phyloP scores from a whole-genome alignment of 2,797 vertebrate species.

The Neopelma chrysocephalum region DNA sequence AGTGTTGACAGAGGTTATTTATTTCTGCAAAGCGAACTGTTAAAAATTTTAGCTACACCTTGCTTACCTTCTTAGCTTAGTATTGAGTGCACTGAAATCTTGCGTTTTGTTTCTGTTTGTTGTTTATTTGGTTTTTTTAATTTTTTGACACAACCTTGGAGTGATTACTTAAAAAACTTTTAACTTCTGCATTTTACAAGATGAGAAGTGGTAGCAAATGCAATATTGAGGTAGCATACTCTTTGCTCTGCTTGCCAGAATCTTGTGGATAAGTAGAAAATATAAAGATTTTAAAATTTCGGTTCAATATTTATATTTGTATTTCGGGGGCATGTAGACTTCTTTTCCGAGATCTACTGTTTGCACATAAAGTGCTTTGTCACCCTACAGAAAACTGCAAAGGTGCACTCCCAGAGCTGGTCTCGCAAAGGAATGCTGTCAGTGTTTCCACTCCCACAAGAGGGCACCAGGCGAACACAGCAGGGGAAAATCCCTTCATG shows the following conservation, averaged over 20 bases:
- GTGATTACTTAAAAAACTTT: not conserved
- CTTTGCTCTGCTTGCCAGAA: not conserved
- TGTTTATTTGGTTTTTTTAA: not conserved
- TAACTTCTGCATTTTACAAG: not conserved
- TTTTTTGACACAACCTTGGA: not conserved
- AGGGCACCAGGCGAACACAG: not conserved
- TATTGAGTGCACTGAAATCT: not conserved
- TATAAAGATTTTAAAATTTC: not conserved
- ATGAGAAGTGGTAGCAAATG: not conserved
- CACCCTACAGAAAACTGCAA: not conserved
- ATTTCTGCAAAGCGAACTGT: not conserved
- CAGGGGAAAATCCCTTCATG: not conserved
- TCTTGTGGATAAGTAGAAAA: not conserved
- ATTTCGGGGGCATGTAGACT: not conserved
- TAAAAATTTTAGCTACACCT: not conserved
- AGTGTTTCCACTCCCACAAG: not conserved
- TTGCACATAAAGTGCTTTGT: not conserved
- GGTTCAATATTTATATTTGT: not conserved
- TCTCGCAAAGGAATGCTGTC: not conserved
- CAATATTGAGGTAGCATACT: not conserved
- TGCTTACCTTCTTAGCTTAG: not conserved
- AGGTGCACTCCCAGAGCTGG: rapidly evolving
- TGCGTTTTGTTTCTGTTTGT: not conserved
- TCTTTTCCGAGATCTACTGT: not conserved
- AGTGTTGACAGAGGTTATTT: not conserved